These are phyloP conservation scores for Apeira syringaria DNA, from an alignment of 2,888 invertebrate species.

Conservation along the genomic window DNA sequence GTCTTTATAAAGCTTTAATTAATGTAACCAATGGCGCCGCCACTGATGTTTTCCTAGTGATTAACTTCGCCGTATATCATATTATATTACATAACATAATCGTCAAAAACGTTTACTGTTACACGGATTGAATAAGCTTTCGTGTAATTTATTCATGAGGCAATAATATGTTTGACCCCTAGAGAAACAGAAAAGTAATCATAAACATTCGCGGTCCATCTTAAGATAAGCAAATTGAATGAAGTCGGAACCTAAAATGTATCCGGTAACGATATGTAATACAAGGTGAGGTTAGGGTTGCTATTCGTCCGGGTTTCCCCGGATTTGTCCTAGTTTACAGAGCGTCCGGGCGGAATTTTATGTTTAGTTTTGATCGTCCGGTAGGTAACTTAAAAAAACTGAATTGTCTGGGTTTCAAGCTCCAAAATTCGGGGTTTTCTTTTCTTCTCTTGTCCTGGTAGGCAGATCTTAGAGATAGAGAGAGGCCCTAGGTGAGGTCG, in stretches of 20 bases:
- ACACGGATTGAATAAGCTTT: slow-evolving; percentile 34
- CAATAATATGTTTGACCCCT: slow-evolving; percentile 29
- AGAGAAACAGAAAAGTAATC: slow-evolving; percentile 26
- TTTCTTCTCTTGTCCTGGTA: no score
- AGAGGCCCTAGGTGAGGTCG: no score
- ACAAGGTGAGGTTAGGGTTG: no score
- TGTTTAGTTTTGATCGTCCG: no score
- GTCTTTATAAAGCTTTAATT: slow-evolving; percentile 13
- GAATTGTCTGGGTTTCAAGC: no score
- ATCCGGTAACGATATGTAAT: no score
- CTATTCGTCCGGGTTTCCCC: no score
- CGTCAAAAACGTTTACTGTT: slow-evolving; percentile 31
- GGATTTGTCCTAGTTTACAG: no score
- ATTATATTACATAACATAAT: slow-evolving; percentile 33
- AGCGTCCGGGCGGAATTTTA: no score
- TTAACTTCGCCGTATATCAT: slow-evolving; percentile 26
- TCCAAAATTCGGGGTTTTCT: no score
- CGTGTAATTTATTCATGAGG: slow-evolving; percentile 37
- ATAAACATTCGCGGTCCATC: slow-evolving; percentile 19
- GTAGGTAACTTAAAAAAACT: no score
- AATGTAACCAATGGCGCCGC: slow-evolving; percentile 18
- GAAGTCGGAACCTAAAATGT: slow-evolving; percentile 2
- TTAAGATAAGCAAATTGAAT: not conserved
- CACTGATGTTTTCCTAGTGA: slow-evolving; percentile 12
- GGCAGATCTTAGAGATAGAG: no score